Conservation (phyloP, 2,797 vertebrate species). For the Sebastes matsubarae region DNA sequence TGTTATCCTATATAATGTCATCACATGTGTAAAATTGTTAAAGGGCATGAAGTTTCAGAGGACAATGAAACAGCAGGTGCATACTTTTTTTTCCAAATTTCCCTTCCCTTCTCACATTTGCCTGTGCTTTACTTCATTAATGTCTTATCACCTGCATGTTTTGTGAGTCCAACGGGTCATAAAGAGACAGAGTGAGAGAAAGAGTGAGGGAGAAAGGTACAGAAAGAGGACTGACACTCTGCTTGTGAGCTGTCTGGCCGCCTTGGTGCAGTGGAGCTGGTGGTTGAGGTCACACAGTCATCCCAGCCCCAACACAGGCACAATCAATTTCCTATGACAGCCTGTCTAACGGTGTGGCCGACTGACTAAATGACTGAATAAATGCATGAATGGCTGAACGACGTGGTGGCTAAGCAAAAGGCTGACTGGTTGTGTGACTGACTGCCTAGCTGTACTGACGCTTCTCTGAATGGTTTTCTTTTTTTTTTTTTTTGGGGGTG, state of each 20-base stretch:
- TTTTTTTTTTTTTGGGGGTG: neutral
- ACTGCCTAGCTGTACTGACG: neutral
- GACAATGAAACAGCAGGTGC: neutral
- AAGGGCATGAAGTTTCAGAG: neutral
- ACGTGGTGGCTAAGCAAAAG: conserved; percentile 14
- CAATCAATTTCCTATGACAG: conserved; percentile 54
- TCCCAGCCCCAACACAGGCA: conserved; percentile 32
- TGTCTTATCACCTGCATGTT: neutral
- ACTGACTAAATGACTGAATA: conserved; percentile 22
- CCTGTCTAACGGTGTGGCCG: conserved; percentile 30
- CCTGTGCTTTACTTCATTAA: neutral
- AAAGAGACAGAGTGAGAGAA: neutral
- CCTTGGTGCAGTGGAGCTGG: conserved; percentile 60
- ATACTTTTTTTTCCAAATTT: neutral
- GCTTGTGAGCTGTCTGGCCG: conserved; percentile 29
- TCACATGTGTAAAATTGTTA: neutral
- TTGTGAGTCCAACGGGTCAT: neutral
- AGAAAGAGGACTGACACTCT: conserved; percentile 9
- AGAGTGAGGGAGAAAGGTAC: neutral
- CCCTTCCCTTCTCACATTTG: neutral
- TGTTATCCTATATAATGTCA: neutral
- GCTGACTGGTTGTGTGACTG: conserved; percentile 23
- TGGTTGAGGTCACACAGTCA: conserved; percentile 64
- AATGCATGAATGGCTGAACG: conserved; percentile 7
- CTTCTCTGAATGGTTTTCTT: neutral